Base-by-base conservation (phyloP, 1,140 invertebrate species). In the Brachionus rubens region DNA sequence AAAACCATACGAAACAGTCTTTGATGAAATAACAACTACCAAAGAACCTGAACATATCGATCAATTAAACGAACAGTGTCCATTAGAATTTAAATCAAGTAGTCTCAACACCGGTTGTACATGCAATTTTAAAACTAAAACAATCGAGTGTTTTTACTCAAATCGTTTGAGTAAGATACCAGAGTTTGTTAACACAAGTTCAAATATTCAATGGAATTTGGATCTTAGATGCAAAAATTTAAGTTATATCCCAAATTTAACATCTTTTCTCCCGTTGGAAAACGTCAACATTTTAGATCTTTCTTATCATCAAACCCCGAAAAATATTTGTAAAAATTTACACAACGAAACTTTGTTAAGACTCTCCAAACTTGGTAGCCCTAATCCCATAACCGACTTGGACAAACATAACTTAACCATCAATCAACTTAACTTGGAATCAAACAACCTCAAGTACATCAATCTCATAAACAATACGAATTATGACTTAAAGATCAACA, bases 201-300 rank as follows among this genome's bases (percentile, higher is more conserved):
- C 68, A 40, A 14, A 47, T 12, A 40, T 50, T 24, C 12, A 50
- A 16, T 72, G 68, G 68, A 72, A 54, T 50, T 9, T 72, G 10
- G 24, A 72, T 21, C 21, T 72, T 26, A 48, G 12, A 50, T 72
- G 68, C 46, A 48, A 72, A 36, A 72, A 72, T 54, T 30, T 72
- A 4, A 50, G 46, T 5, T 0, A 47, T 43, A 3, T 65, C 19
- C 19, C 33, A 24, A 65, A 24, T n/a, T 65, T 65, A 19, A 19
- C 19, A 24, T 10, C 40, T 43, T 65, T 65, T 65, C 43, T 65
- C 10, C 36, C 59, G 14, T 24, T 65, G 14, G 40, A 43, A 2
- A 65, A 41, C 26, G 50, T 72, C 2, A 72, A 72, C 30, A 19
- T 24, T 46, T 36, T 50, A 24, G 50, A 72, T 50, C 41, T 72